Evolutionary conservation across 2,888 invertebrate genomes (phyloP), one percentile per base, ranked within the genome.

Genomic region (Orchesella flavescens): DNA sequence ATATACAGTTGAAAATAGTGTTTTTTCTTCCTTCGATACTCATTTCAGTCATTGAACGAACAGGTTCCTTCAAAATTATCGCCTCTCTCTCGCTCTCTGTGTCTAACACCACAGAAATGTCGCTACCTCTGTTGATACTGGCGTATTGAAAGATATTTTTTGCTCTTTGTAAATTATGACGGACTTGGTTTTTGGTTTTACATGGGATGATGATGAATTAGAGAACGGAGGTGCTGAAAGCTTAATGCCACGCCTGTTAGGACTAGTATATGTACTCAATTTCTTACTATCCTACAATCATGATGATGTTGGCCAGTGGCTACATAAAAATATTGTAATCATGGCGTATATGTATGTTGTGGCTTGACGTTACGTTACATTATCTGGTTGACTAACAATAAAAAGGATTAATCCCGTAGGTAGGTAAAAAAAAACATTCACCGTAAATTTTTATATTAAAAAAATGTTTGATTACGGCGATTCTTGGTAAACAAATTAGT

Each of bases 251-350:
- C 66, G 44, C 66, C 66, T 44, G 53, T 66, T 23, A 66, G 34
- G 44, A 66, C 44, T 44, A 21, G 53, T 17, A 17, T 17, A 17
- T 17, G 44, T 44, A 66, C 44, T 44, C 66, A 66, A 66, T 66
- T 66, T 34, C 61, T 61, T 21, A 61, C 23, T 1, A 19, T 66
- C 9, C 34, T 34, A 34, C 34, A 34, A 34, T 34, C 34, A 66
- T 44, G 44, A 66, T 44, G 44, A 66, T 66, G 66, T n/a, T 44
- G 44, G 66, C 66, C 66, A 66, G 43, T 44, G 66, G 66, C 66
- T 43, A 63, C n/a, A 66, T 43, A 66, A 66, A n/a, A 34, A 34
- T 34, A 10, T 53, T 66, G 66, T 17, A 66, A 66, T 44, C 66
- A 66, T 66, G 17, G 9, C 17, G 43, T 13, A 10, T 46, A 12